phyloP scores from a whole-genome alignment of 2,113 vertebrate genomes.

The Pelmatolapia mariae region DNA sequence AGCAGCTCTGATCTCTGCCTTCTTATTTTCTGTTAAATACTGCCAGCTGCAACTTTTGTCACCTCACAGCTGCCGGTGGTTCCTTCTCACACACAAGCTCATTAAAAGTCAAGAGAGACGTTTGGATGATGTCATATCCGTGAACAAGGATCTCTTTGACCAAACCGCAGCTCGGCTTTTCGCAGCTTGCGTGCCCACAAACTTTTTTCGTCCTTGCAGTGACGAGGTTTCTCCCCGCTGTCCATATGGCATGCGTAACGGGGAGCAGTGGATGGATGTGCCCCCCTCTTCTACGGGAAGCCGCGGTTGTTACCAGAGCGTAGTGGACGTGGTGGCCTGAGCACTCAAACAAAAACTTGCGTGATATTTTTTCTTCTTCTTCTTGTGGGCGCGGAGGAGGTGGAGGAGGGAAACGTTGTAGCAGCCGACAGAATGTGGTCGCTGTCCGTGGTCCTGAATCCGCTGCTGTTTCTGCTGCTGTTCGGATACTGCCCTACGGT shows the following conservation, averaged over 20 bases:
- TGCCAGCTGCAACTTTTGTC: slow-evolving; percentile 52
- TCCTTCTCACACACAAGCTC: not conserved
- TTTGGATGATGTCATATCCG: slow-evolving; percentile 83
- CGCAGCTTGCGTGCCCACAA: slow-evolving; percentile 52
- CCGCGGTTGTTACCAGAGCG: not conserved
- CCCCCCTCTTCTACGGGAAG: not conserved
- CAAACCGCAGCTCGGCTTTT: not conserved
- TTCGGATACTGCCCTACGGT: slow-evolving; percentile 80
- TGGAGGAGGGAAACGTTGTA: not conserved
- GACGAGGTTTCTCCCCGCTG: slow-evolving; percentile 2
- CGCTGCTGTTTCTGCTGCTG: slow-evolving; percentile 79
- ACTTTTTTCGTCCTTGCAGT: slow-evolving; percentile 62
- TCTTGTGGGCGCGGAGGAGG: slow-evolving; percentile 6
- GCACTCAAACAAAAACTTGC: slow-evolving; percentile 21
- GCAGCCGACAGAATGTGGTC: slow-evolving; percentile 78
- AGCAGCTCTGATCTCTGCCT: not conserved
- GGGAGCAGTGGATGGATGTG: slow-evolving; percentile 45
- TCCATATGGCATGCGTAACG: slow-evolving; percentile 51
- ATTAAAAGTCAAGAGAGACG: slow-evolving; percentile 27
- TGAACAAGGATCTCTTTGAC: slow-evolving; percentile 47
- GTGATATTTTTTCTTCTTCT: not conserved
- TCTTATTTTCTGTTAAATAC: not conserved
- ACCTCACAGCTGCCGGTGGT: slow-evolving; percentile 18
- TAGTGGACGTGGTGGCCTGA: slow-evolving; percentile 13
- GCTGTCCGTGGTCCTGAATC: slow-evolving; percentile 78